These are phyloP conservation scores for Centropyge bicolor DNA, from an alignment of 2,797 vertebrate genomes.

Conservation along the genomic window DNA sequence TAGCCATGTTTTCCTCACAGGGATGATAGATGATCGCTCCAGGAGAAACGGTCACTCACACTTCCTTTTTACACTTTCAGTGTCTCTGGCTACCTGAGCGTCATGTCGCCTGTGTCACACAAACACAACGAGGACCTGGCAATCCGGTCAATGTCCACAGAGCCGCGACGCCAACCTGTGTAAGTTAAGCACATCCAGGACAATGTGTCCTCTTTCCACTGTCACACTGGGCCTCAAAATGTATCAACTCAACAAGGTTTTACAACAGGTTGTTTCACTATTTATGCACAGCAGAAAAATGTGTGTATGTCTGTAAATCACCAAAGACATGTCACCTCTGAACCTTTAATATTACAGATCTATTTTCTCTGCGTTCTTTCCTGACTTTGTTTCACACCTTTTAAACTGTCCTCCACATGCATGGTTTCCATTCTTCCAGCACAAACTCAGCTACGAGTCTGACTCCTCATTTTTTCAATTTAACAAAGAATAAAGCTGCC, in stretches of 20 bases:
- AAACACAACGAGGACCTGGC: background rate
- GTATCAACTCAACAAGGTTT: too few species aligned
- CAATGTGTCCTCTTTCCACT: too few species aligned
- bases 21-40: background rate
- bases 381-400: too few species aligned
- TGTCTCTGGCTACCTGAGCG: conserved; percentile 7
- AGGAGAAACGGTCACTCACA: background rate
- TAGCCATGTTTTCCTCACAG: background rate
- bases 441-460: background rate
- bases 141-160: background rate
- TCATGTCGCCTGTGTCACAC: background rate
- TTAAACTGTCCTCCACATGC: too few species aligned
- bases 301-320: too few species aligned
- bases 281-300: too few species aligned
- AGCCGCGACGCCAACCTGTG: background rate
- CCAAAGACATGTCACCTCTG: background rate
- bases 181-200: too few species aligned
- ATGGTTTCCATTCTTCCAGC: background rate
- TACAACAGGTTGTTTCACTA: too few species aligned
- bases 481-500: background rate
- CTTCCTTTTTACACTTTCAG: background rate
- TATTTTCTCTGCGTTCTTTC: too few species aligned
- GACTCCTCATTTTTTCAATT: background rate
- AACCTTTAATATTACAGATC: too few species aligned
- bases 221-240: too few species aligned